These are phyloP conservation scores for Bergia sp. DNA, from an alignment of 92 coral and sea anemone species.

Conservation along the genomic window DNA sequence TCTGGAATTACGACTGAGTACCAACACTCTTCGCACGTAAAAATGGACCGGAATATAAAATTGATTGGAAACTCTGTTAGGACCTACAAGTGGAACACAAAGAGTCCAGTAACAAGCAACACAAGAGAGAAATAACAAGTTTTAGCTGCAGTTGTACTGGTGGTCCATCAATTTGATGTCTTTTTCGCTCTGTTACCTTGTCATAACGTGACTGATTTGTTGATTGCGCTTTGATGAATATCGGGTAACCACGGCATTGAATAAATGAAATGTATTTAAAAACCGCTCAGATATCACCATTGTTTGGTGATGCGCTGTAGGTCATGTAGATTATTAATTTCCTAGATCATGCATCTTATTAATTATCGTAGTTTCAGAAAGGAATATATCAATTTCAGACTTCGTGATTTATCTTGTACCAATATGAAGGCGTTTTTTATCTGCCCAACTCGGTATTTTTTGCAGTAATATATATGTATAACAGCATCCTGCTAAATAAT, in stretches of 20 bases:
- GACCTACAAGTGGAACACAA: not conserved
- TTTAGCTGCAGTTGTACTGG: not conserved
- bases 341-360: not conserved
- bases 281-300: not conserved
- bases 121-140: not conserved
- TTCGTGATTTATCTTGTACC: not conserved
- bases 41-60: not conserved
- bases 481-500: too few species aligned
- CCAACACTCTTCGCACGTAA: too few species aligned
- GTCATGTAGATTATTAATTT: not conserved
- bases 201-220: not conserved
- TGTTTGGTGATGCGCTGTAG: not conserved
- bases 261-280: not conserved
- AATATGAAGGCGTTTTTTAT: not conserved
- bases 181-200: not conserved
- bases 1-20: too few species aligned
- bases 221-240: not conserved
- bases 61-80: not conserved
- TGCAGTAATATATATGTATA: too few species aligned
- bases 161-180: not conserved
- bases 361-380: too few species aligned
- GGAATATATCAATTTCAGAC: not conserved
- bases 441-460: not conserved
- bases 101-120: not conserved
- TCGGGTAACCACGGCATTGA: not conserved